A percentile compares a stretch with the other conserved stretches of the same genome.
phyloP scores from a whole-genome alignment of 1,140 invertebrate genomes.

The Neotoxoptera formosana region DNA sequence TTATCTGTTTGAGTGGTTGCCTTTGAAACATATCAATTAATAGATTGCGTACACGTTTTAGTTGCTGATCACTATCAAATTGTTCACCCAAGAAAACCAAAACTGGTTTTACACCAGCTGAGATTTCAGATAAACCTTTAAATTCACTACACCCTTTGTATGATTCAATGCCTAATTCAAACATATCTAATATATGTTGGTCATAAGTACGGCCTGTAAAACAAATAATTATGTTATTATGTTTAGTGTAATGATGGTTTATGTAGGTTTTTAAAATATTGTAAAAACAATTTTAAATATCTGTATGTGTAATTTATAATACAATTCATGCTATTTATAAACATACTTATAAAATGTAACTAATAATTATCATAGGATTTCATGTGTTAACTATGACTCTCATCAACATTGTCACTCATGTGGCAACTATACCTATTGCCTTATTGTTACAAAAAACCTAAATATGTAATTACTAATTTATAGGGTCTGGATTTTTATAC shows the following conservation, averaged over 20 bases:
- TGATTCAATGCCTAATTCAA: constrained; percentile 90
- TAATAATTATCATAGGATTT: too few species aligned
- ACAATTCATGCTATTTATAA: too few species aligned
- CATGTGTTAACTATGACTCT: too few species aligned
- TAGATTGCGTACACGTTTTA: constrained; percentile 85
- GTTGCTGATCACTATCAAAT: constrained; percentile 84
- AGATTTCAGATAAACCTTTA: constrained; percentile 76
- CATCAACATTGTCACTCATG: too few species aligned
- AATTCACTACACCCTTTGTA: constrained; percentile 83
- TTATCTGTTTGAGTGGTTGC: constrained; percentile 77
- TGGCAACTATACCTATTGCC: too few species aligned
- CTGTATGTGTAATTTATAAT: too few species aligned
- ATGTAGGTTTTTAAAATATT: not conserved
- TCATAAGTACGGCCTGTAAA: constrained; percentile 82
- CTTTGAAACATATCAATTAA: constrained; percentile 94
- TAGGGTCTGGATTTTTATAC: too few species aligned
- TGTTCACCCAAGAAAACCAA: constrained; percentile 91
- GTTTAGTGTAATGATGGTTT: not conserved
- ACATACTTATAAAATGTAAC: too few species aligned
- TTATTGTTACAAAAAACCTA: too few species aligned
- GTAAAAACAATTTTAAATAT: not conserved
- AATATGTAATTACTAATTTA: too few species aligned
- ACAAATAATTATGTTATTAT: constrained; percentile 30
- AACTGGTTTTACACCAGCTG: constrained; percentile 87
- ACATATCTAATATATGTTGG: constrained; percentile 91